Percentiles rank a stretch among this genome's conserved stretches.
These are phyloP conservation scores for Oreohelix idahoensis DNA, from an alignment of 1,140 invertebrate genomes.

Conservation along the genomic window DNA sequence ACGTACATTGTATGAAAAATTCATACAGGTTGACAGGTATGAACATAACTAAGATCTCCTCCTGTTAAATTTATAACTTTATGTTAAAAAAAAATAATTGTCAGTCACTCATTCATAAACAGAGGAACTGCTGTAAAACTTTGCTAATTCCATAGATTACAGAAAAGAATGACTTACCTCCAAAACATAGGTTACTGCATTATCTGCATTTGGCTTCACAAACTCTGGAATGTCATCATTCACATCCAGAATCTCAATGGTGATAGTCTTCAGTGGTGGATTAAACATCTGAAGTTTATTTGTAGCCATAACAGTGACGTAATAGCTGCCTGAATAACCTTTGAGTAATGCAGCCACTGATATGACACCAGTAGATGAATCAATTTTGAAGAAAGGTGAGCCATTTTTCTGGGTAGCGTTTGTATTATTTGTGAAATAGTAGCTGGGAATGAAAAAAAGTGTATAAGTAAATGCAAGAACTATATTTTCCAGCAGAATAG, in stretches of 20 bases:
- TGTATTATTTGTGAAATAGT: conserved; percentile 45
- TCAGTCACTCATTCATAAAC: not conserved
- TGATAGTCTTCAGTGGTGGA: conserved; percentile 35
- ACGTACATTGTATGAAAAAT: no score
- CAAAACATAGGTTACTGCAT: conserved; percentile 40
- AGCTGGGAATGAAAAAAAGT: conserved; percentile 34
- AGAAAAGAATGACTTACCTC: conserved; percentile 42
- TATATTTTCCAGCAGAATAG: no score
- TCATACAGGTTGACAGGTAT: no score
- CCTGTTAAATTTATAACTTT: no score
- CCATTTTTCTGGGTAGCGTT: conserved; percentile 47
- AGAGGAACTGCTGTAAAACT: not conserved
- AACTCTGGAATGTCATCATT: conserved; percentile 58
- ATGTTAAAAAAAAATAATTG: no score
- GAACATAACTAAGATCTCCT: no score
- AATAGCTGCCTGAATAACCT: conserved; percentile 48
- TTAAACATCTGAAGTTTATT: conserved; percentile 46
- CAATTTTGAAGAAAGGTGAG: conserved; percentile 45
- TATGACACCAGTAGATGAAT: conserved; percentile 44
- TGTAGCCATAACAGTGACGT: conserved; percentile 55
- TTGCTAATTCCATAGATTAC: not conserved
- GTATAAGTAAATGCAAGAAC: no score
- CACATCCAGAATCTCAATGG: conserved; percentile 54
- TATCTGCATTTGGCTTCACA: conserved; percentile 42
- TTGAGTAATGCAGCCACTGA: not conserved